Evolutionary conservation across 2,113 vertebrate genomes (phyloP).

Genomic region (Gila orcuttii): DNA sequence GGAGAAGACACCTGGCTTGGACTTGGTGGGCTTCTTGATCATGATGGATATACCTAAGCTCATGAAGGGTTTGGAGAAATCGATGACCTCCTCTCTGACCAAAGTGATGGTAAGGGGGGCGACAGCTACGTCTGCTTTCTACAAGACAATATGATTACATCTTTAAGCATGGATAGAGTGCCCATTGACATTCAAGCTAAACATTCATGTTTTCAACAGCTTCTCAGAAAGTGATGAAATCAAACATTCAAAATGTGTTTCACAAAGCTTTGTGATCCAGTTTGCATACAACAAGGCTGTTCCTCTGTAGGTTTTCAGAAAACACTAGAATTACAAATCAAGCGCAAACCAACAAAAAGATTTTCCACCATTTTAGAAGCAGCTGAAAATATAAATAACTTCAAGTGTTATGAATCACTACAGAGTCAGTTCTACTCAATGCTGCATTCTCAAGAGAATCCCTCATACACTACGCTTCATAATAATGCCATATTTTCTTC

Average conservation of each 20-base stretch:
- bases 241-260: slow-evolving; percentile 1
- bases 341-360: background rate
- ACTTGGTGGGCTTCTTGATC: slow-evolving; percentile 99
- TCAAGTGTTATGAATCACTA: slow-evolving; percentile 34
- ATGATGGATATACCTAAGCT: slow-evolving; percentile 98
- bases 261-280: background rate
- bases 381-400: slow-evolving; percentile 9
- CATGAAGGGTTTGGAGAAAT: slow-evolving; percentile 99
- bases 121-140: slow-evolving; percentile 95
- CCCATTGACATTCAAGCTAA: background rate
- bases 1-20: slow-evolving; percentile 97
- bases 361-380: slow-evolving; percentile 3
- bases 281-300: slow-evolving; percentile 2
- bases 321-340: slow-evolving; percentile 31
- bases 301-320: slow-evolving; percentile 9
- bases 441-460: slow-evolving; percentile 24
- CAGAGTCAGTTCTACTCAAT: background rate
- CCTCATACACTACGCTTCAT: slow-evolving; percentile 33
- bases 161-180: background rate
- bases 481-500: slow-evolving; percentile 28
- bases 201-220: background rate
- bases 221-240: background rate
- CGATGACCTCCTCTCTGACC: slow-evolving; percentile 96
- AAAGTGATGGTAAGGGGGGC: slow-evolving; percentile 97
- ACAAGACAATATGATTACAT: slow-evolving; percentile 34